Evolutionary conservation across 2,113 vertebrate genomes (phyloP).

Genomic region (Brachionichthys hirsutus): DNA sequence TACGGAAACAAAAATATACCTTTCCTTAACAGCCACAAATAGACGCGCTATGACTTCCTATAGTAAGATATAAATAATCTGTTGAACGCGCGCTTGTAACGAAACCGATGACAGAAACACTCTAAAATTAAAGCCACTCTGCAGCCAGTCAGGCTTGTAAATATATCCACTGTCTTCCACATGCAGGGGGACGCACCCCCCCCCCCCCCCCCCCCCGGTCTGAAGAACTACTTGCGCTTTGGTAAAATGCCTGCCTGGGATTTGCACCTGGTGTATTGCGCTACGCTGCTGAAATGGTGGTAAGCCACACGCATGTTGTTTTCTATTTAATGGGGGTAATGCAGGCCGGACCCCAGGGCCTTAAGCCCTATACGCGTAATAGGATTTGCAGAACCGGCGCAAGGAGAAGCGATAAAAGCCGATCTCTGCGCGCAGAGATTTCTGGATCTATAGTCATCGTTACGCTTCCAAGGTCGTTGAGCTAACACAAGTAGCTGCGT

Average conservation of each 20-base stretch:
- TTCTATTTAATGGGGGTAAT: constrained; percentile 37
- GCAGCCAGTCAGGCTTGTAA: constrained; percentile 54
- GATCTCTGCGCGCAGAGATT: constrained; percentile 17
- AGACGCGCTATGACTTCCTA: too few species aligned
- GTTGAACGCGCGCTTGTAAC: not conserved
- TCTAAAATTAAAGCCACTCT: constrained; percentile 32
- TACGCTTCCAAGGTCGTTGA: constrained; percentile 64
- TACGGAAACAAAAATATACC: too few species aligned
- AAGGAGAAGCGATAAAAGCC: constrained; percentile 26
- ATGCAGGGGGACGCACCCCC: constrained; percentile 40
- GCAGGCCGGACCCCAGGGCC: constrained; percentile 32
- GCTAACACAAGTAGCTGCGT: constrained; percentile 64
- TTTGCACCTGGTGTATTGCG: constrained; percentile 67
- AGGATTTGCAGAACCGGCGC: constrained; percentile 33
- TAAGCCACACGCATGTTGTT: constrained; percentile 37
- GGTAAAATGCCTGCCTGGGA: constrained; percentile 42
- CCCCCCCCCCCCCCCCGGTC: constrained; percentile 14
- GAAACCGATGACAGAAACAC: constrained; percentile 16
- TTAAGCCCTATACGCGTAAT: constrained; percentile 26
- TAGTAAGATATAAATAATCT: too few species aligned
- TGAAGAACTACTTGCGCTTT: constrained; percentile 30
- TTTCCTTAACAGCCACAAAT: too few species aligned
- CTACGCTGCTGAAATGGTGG: constrained; percentile 48
- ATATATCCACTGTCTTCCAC: constrained; percentile 55
- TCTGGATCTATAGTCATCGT: constrained; percentile 56